Evolutionary conservation across 1,140 invertebrate genomes (phyloP).

Genomic region (Probaryconus sp.): DNA sequence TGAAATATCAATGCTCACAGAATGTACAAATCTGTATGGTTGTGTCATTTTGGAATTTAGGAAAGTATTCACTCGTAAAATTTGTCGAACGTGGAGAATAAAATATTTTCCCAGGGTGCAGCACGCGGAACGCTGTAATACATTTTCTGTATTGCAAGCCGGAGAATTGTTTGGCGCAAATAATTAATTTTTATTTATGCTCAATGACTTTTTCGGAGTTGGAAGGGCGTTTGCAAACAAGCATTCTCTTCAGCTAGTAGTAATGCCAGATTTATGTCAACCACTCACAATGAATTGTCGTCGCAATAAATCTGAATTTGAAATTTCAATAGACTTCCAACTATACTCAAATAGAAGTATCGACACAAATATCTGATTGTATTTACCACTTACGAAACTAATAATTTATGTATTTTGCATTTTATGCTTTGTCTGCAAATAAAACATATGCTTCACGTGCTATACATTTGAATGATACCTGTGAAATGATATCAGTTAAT

Average conservation of each 20-base stretch:
- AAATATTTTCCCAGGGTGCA: slow-evolving; percentile 30
- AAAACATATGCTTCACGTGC: slow-evolving; percentile 15
- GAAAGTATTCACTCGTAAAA: slow-evolving; percentile 28
- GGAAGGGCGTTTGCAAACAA: slow-evolving; percentile 39
- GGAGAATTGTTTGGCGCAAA: slow-evolving; percentile 41
- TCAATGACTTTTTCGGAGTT: slow-evolving; percentile 38
- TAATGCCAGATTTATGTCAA: slow-evolving; percentile 51
- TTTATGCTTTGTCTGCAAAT: slow-evolving; percentile 18
- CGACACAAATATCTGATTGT: slow-evolving; percentile 46
- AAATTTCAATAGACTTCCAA: slow-evolving; percentile 52
- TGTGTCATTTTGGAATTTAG: slow-evolving; percentile 12
- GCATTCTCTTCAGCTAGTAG: slow-evolving; percentile 39
- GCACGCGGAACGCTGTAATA: slow-evolving; percentile 33
- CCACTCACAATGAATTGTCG: slow-evolving; percentile 34
- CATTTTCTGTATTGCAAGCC: slow-evolving; percentile 24
- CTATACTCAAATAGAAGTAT: slow-evolving; percentile 40
- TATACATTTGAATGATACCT: not conserved
- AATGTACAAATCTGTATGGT: too few species aligned
- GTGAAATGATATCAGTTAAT: too few species aligned
- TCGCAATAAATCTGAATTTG: slow-evolving; percentile 54
- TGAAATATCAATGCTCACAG: too few species aligned
- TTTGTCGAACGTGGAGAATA: slow-evolving; percentile 14
- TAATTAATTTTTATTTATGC: slow-evolving; percentile 59
- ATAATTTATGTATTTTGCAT: slow-evolving; percentile 45
- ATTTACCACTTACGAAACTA: slow-evolving; percentile 30